Evolutionary conservation across 2,113 vertebrate genomes (phyloP), one percentile per base, ranked within the genome.

Genomic region (Willisornis vidua): DNA sequence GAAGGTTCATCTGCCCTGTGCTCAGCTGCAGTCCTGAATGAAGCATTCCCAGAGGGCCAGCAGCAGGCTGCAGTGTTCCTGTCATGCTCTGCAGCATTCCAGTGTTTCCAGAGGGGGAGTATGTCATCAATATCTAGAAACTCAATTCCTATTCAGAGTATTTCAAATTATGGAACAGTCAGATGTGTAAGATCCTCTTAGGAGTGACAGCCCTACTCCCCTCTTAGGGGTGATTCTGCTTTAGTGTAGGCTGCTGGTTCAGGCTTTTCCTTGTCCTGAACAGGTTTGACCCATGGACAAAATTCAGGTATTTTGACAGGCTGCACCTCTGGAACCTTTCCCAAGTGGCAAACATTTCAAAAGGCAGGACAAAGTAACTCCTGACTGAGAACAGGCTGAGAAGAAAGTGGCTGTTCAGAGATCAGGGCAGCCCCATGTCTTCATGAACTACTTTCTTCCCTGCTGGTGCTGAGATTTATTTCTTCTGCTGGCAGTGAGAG

Each of bases 311-410:
- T 76, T 85, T 62, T 37, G 25, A 46, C 37, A 81, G 78, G 14
- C 12, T 48, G 14, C 49, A 61, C 37, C 26, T 85, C 79, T 57
- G 71, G 70, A 84, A 91, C 54, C 68, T 92, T 54, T 76, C 58
- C 41, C 28, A 61, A 48, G 39, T 25, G 29, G 94, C 88, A 54
- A 96, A 75, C 19, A 89, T 52, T 51, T 96, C 78, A 17, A 97
- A 98, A 73, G 94, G 20, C 54, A 97, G 95, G 57, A 95, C 18
- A 4, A 35, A 95, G 89, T 68, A 39, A 97, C 77, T 97, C 66
- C 96, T 97, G 37, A 97, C 89, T 43, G 96, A 85, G 49, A 52
- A 61, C 96, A 91, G 45, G 97, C 87, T 35, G 97, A 90, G 54
- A 68, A 61, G 96, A 85, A 2, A 98, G 86, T 74, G 95, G 12